Percentiles rank a stretch among this genome's conserved stretches.
phyloP scores from a whole-genome alignment of 2,888 invertebrate genomes.

The Camptogramma bilineatum region DNA sequence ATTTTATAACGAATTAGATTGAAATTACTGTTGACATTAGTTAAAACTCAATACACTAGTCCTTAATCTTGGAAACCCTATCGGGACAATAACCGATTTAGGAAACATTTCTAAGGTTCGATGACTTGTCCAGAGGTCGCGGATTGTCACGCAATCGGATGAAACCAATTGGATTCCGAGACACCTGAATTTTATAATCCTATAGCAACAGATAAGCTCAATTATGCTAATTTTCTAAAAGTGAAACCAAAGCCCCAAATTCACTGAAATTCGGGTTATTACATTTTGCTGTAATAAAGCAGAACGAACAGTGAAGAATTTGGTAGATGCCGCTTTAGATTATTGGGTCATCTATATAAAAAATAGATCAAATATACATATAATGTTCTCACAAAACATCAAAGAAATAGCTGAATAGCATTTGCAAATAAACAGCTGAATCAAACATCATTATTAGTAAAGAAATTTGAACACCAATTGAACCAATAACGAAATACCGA shows the following conservation, averaged over 20 bases:
- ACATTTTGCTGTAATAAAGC: conserved; percentile 11
- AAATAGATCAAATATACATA: conserved; percentile 12
- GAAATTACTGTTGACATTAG: not conserved
- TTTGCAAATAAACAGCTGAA: conserved; percentile 37
- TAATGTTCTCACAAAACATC: conserved; percentile 15
- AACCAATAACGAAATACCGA: conserved; percentile 65
- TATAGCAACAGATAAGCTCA: conserved; percentile 39
- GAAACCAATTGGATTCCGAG: conserved; percentile 50
- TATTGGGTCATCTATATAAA: conserved; percentile 13
- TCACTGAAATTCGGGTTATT: conserved; percentile 20
- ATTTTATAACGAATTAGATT: not conserved
- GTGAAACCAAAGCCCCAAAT: conserved; percentile 30
- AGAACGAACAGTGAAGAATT: not conserved
- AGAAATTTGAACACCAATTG: conserved; percentile 62
- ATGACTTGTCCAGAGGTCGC: conserved; percentile 78
- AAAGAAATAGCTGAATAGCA: conserved; percentile 21
- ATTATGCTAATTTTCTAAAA: conserved; percentile 38
- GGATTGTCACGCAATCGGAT: conserved; percentile 60
- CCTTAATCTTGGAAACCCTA: conserved; percentile 50
- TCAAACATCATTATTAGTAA: conserved; percentile 46
- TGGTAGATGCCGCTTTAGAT: conserved; percentile 3
- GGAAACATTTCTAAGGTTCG: conserved; percentile 77
- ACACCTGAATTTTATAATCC: conserved; percentile 46
- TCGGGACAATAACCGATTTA: conserved; percentile 79
- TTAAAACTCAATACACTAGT: not conserved